phyloP scores from a whole-genome alignment of 1,140 invertebrate species.

The Achatina immaculata region DNA sequence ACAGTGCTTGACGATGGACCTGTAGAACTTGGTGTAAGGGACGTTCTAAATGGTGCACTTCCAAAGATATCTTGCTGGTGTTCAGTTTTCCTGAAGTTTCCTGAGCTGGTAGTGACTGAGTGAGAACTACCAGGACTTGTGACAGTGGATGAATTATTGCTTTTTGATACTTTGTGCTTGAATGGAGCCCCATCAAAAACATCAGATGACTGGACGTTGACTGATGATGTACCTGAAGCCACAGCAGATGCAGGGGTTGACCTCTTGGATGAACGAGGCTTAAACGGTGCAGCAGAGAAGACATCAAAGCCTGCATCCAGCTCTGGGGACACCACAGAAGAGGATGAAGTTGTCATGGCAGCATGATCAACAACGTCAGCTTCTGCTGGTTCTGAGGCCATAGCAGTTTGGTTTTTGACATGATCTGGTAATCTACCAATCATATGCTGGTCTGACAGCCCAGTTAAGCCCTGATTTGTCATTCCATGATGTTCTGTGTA shows the following conservation, averaged over 20 bases:
- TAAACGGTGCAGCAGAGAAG: slow-evolving; percentile 70
- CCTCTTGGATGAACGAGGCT: slow-evolving; percentile 54
- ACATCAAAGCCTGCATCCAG: slow-evolving; percentile 54
- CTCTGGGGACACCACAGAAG: slow-evolving; percentile 41
- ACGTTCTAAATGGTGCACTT: slow-evolving; percentile 78
- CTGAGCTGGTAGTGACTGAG: slow-evolving; percentile 20
- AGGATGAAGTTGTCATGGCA: slow-evolving; percentile 36
- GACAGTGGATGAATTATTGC: slow-evolving; percentile 36
- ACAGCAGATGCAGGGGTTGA: slow-evolving; percentile 50
- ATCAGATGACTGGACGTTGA: slow-evolving; percentile 34
- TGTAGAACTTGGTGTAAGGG: slow-evolving; percentile 44
- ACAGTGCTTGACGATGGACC: slow-evolving; percentile 63
- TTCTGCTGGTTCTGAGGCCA: slow-evolving; percentile 45
- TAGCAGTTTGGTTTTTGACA: slow-evolving; percentile 5
- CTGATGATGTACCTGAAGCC: slow-evolving; percentile 40
- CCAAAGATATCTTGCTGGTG: slow-evolving; percentile 78
- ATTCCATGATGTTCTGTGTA: slow-evolving; percentile 7
- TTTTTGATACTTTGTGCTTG: slow-evolving; percentile 40
- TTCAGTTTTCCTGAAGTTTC: slow-evolving; percentile 1
- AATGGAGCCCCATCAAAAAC: slow-evolving; percentile 61
- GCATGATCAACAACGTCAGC: slow-evolving; percentile 38
- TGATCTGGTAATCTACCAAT: neutral
- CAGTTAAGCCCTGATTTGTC: neutral
- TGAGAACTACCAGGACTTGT: slow-evolving; percentile 28
- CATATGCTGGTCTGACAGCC: neutral